These are phyloP conservation scores for Pycnonotus jocosus DNA, from an alignment of 2,113 vertebrate genomes.

Conservation along the genomic window DNA sequence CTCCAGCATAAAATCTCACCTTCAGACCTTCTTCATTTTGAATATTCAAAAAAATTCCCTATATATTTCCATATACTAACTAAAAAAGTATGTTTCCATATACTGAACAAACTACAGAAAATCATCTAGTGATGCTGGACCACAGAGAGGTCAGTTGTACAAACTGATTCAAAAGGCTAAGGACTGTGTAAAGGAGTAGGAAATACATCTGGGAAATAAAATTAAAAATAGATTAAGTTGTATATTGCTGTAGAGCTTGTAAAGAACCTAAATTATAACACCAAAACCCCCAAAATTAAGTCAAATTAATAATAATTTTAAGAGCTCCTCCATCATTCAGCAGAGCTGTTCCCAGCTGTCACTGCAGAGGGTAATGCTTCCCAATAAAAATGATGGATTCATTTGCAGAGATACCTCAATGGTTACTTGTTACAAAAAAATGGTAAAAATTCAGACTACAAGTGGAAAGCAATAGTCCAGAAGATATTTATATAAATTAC, in stretches of 20 bases:
- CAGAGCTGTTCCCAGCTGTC: not conserved
- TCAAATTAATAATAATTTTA: not conserved
- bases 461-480: not conserved
- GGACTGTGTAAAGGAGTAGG: not conserved
- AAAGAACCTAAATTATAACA: not conserved
- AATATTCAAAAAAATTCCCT: not conserved
- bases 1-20: not conserved
- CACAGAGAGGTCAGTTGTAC: not conserved
- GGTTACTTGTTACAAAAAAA: not conserved
- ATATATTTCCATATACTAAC: not conserved
- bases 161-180: not conserved
- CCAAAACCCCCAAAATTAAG: not conserved
- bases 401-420: not conserved
- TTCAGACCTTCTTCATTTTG: not conserved
- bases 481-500: slow-evolving; percentile 7
- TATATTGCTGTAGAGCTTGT: not conserved
- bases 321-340: not conserved
- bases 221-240: not conserved
- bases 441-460: not conserved
- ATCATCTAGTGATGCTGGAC: not conserved
- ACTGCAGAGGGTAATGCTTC: not conserved
- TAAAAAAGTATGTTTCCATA: not conserved
- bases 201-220: not conserved
- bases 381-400: not conserved
- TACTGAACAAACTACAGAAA: not conserved